Percentiles rank a stretch among this genome's conserved stretches.
phyloP scores from a whole-genome alignment of 2,797 vertebrate genomes.

The Borostomias antarcticus region DNA sequence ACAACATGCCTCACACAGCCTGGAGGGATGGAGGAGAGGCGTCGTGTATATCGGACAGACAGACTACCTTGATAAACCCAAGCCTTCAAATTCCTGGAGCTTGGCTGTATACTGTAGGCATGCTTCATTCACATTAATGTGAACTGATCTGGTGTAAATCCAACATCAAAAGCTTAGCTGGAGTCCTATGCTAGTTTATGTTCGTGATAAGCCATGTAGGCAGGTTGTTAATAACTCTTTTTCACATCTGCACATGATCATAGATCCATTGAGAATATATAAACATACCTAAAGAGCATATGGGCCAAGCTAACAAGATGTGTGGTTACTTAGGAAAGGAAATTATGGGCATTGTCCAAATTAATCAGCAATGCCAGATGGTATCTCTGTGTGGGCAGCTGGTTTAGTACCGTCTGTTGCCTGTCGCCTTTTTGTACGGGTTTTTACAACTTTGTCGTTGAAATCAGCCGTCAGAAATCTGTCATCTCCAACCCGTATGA shows the following conservation, averaged over 20 bases:
- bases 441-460: slow-evolving; percentile 41
- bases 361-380: slow-evolving; percentile 65
- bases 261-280: too few relatives aligned
- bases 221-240: too few relatives aligned
- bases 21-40: slow-evolving; percentile 13
- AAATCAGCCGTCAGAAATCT: slow-evolving; percentile 49
- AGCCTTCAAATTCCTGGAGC: slow-evolving; percentile 49
- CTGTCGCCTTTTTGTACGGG: slow-evolving; percentile 11
- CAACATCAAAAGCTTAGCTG: slow-evolving; percentile 70
- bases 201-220: slow-evolving; percentile 56
- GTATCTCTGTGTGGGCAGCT: slow-evolving; percentile 57
- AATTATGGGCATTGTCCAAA: slow-evolving; percentile 53
- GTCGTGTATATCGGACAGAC: slow-evolving; percentile 4
- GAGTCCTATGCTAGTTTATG: slow-evolving; percentile 57
- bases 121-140: slow-evolving; percentile 57
- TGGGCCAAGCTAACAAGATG: slow-evolving; percentile 46
- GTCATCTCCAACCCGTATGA: slow-evolving; percentile 17
- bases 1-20: slow-evolving; percentile 52
- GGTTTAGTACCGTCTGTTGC: slow-evolving; percentile 57
- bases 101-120: too few relatives aligned
- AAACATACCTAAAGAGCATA: too few relatives aligned
- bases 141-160: slow-evolving; percentile 53
- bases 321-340: slow-evolving; percentile 18
- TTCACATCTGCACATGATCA: too few relatives aligned
- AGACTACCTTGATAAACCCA: slow-evolving; percentile 46